phyloP scores from a whole-genome alignment of 2,888 invertebrate species.

The Lissocephala sabroskyi region DNA sequence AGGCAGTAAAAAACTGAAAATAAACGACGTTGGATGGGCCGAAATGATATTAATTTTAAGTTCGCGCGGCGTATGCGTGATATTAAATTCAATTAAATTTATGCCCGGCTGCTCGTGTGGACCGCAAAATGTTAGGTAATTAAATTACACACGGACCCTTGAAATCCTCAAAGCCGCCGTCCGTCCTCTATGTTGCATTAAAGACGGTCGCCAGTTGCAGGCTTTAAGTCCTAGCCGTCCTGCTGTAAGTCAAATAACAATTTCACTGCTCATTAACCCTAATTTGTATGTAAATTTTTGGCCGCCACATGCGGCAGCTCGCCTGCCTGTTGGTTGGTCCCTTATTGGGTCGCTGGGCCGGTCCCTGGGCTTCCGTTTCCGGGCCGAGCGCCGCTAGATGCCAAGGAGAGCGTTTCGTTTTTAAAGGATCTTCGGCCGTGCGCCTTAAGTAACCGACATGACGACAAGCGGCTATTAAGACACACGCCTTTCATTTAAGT shows the following conservation, averaged over 20 bases:
- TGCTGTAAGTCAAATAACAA: constrained; percentile 65
- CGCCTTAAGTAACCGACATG: constrained; percentile 47
- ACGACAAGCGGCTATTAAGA: constrained; percentile 7
- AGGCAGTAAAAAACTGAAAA: background rate
- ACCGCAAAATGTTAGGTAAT: too few relatives aligned
- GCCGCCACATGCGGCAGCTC: background rate
- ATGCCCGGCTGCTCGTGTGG: constrained; percentile 10
- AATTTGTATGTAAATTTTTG: constrained; percentile 61
- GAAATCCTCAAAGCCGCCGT: constrained; percentile 11
- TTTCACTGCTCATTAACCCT: constrained; percentile 69
- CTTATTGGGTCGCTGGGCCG: too few relatives aligned
- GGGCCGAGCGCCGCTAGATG: too few relatives aligned
- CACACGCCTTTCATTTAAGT: constrained; percentile 9
- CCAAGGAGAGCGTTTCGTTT: constrained; percentile 19
- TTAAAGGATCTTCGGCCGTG: constrained; percentile 42
- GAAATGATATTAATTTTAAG: constrained; percentile 43
- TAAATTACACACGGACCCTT: constrained; percentile 6
- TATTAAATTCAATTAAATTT: constrained; percentile 41
- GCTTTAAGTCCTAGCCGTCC: constrained; percentile 55
- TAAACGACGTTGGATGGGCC: too few relatives aligned
- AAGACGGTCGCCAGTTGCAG: constrained; percentile 20
- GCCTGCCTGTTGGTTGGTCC: background rate
- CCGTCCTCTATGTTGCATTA: constrained; percentile 18
- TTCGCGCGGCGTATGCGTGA: constrained; percentile 43
- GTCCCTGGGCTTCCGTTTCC: too few relatives aligned